Evolutionary conservation across 2,797 vertebrate species (phyloP), one percentile per base, ranked within the genome.

Genomic region (Brachyalestes nurse): DNA sequence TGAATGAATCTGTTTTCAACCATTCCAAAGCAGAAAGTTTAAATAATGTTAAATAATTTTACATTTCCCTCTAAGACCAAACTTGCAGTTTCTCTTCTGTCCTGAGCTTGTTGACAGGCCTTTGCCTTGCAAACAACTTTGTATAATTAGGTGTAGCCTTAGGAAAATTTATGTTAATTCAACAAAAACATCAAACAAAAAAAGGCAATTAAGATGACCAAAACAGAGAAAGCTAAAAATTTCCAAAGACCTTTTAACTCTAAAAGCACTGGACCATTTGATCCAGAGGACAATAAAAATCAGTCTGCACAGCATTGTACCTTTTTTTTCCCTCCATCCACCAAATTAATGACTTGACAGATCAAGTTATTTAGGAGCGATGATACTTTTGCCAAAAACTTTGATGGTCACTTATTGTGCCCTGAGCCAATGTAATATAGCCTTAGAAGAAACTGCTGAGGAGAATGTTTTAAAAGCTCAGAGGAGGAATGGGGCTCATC

Each of bases 331-430:
- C 28, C 28, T 88, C 86, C 82, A 88, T 74, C 72, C 75, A 80
- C 55, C 21, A 82, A 77, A 62, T 84, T 83, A 87, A 90, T 86
- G 81, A 79, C 75, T 74, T 61, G 72, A 85, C 77, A 81, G 64
- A 82, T 85, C 78, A 82, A 88, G 78, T 85, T 79, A 86, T 85
- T 85, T 80, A 80, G 74, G 77, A 60, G 61, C 10, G 79, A 77
- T 75, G 80, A 86, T 65, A 81, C 73, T 57, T 87, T 77, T 82
- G 80, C 86, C 85, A 87, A 85, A 84, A 80, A 79, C 62, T 86
- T 83, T 86, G 82, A 87, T 79, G 77, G 77, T 75, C 57, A 78
- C 76, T 86, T 62, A 86, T 71, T 73, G 80, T 40, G 79, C 61
- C 72, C 71, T n/a, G 61, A 82, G 88, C 82, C 67, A 85, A 82